A percentile compares a stretch with the other conserved stretches of the same genome.
Evolutionary conservation across 1,140 invertebrate genomes (phyloP).

Genomic region (Drosophila melanogaster): Release_6_plus_ISO1_MT NC_004354.4:12861001-12861500

Average conservation of each 20-base stretch:
- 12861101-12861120: background rate
- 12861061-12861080: conserved; percentile 48
- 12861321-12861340: conserved; percentile 55
- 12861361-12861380: background rate
- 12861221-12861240: conserved; percentile 55
- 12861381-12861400: background rate
- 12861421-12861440: background rate
- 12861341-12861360: conserved; percentile 31
- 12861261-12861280: conserved; percentile 22
- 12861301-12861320: conserved; percentile 19
- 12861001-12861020: conserved; percentile 57
- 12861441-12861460: no score
- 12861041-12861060: conserved; percentile 69
- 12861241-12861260: conserved; percentile 23
- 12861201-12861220: conserved; percentile 81
- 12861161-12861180: conserved; percentile 66
- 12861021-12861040: conserved; percentile 56
- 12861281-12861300: conserved; percentile 13
- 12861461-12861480: no score
- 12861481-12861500: no score
- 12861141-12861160: conserved; percentile 30
- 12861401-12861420: no score
- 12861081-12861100: background rate
- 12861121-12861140: background rate
- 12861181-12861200: conserved; percentile 79